Conservation (phyloP, 2,888 invertebrate genomes). For the Julus scanicus region DNA sequence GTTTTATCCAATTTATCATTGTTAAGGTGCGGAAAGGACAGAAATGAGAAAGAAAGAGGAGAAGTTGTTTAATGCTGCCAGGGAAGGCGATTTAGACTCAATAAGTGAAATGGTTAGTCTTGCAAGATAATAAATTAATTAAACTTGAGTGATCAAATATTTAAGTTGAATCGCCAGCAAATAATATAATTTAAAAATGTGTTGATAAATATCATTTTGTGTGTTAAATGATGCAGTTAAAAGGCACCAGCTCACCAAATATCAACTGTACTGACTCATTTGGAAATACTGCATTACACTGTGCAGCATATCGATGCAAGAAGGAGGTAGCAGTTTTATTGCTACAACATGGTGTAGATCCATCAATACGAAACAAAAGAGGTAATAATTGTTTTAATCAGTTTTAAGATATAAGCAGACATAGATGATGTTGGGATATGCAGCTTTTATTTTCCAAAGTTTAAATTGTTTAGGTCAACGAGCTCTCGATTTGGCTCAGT, state of each 20-base stretch:
- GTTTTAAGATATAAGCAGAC: not conserved
- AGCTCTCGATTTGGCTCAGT: constrained; percentile 73
- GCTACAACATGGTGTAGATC: constrained; percentile 76
- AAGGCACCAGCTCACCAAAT: constrained; percentile 71
- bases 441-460: constrained; percentile 2
- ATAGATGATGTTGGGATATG: not conserved
- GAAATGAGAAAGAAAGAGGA: constrained; percentile 72
- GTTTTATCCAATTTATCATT: constrained; percentile 60
- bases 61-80: constrained; percentile 72
- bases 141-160: too few relatives aligned
- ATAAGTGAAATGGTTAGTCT: constrained; percentile 71
- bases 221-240: constrained; percentile 68
- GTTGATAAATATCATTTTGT: not conserved
- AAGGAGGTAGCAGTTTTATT: constrained; percentile 74
- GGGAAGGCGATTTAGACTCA: constrained; percentile 72
- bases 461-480: constrained; percentile 70
- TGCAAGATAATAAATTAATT: not conserved
- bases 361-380: constrained; percentile 72
- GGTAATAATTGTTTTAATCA: constrained; percentile 67
- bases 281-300: constrained; percentile 76
- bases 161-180: not conserved
- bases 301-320: constrained; percentile 75
- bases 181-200: not conserved
- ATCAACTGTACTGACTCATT: constrained; percentile 75
- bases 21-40: constrained; percentile 71